Conservation (phyloP, 2,113 vertebrate species). For the Tenrec ecaudatus region DNA sequence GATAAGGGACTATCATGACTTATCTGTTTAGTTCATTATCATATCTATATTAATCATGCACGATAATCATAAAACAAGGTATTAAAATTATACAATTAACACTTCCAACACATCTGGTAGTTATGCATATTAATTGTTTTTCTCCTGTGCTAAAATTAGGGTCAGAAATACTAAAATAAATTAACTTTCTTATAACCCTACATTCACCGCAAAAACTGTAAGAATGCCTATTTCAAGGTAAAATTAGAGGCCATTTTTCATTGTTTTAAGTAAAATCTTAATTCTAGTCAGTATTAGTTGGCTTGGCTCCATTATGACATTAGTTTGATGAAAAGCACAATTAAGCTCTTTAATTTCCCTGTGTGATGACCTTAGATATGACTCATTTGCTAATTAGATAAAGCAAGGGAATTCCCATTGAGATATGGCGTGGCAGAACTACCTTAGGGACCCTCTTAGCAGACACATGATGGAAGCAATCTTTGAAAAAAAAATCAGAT, state of each 20-base stretch:
- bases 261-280: not conserved
- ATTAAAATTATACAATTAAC: not conserved
- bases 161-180: not conserved
- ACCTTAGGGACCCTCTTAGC: not conserved
- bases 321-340: not conserved
- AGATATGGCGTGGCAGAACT: rapidly evolving
- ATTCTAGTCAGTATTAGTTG: no score
- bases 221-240: rapidly evolving
- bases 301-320: no score
- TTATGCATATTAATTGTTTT: not conserved
- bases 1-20: no score
- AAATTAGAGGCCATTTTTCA: not conserved
- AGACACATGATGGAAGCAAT: no score
- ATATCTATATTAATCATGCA: not conserved
- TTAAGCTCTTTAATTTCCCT: not conserved
- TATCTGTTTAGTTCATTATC: not conserved
- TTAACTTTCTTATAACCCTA: not conserved
- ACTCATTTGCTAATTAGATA: not conserved
- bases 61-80: not conserved
- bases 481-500: not conserved
- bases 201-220: not conserved
- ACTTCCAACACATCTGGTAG: not conserved
- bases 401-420: not conserved
- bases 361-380: not conserved
- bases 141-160: not conserved